These are phyloP conservation scores for Galbula dea DNA, from an alignment of 2,113 vertebrate species.

Conservation along the genomic window DNA sequence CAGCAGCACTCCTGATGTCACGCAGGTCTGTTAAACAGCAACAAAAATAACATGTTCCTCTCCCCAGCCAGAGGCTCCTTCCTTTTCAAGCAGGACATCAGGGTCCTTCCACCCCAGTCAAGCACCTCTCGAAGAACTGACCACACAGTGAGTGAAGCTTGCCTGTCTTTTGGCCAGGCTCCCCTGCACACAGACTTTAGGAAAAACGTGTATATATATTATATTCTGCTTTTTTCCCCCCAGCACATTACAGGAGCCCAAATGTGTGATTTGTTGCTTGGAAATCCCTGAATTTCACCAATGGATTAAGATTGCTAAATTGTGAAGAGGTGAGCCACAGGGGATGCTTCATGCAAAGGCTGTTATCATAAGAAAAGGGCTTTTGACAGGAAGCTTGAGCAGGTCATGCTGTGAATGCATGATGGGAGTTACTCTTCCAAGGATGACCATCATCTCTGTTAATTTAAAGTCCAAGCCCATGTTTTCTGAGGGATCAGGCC, in stretches of 20 bases:
- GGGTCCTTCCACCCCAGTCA: neutral
- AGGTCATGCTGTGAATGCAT: neutral
- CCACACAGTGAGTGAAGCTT: neutral
- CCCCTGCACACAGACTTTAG: neutral
- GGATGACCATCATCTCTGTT: neutral
- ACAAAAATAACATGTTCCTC: neutral
- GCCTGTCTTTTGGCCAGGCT: neutral
- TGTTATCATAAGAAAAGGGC: neutral
- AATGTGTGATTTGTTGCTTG: neutral
- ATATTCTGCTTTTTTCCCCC: accelerated
- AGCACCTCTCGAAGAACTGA: neutral
- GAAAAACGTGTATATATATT: neutral
- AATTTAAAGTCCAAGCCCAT: neutral
- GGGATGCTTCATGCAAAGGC: neutral
- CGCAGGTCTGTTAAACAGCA: accelerated
- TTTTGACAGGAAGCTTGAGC: neutral
- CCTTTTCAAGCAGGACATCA: neutral
- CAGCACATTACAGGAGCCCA: neutral
- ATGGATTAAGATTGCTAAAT: neutral
- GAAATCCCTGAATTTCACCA: neutral
- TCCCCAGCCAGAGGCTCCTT: neutral
- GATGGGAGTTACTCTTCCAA: neutral
- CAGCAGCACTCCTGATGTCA: accelerated
- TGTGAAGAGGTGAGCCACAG: neutral
- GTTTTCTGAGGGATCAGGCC: neutral